These are phyloP conservation scores for Halcyon chelicuti DNA, from an alignment of 2,797 vertebrate genomes.

Conservation along the genomic window DNA sequence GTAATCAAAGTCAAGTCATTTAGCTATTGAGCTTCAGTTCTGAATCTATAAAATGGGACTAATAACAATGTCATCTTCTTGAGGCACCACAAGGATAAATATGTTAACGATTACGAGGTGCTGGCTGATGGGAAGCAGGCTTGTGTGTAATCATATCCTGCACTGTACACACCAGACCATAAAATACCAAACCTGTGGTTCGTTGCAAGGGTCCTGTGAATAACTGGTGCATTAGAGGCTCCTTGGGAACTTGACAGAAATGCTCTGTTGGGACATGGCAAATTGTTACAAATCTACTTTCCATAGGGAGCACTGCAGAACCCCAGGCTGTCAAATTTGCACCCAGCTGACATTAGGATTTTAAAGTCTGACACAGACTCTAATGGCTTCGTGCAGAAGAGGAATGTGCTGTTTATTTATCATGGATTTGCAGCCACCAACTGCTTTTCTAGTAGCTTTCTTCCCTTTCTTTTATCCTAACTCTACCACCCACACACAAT, in stretches of 20 bases:
- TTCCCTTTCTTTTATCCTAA: slow-evolving; percentile 53
- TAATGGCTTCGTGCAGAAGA: slow-evolving; percentile 25
- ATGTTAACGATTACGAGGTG: slow-evolving; percentile 43
- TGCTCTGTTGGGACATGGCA: not conserved
- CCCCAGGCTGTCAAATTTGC: slow-evolving; percentile 22
- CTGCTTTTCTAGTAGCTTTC: slow-evolving; percentile 54
- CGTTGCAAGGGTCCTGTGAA: slow-evolving; percentile 13
- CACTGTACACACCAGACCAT: slow-evolving; percentile 44
- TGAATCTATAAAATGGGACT: slow-evolving; percentile 34
- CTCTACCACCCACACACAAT: slow-evolving; percentile 47
- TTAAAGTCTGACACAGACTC: slow-evolving; percentile 29
- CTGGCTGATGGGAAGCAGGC: slow-evolving; percentile 59
- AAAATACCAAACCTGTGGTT: slow-evolving; percentile 37
- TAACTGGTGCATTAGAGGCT: not conserved
- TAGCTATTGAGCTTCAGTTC: slow-evolving; percentile 40
- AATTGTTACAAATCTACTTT: not conserved
- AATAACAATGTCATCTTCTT: slow-evolving; percentile 65
- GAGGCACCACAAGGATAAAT: slow-evolving; percentile 50
- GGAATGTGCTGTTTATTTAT: slow-evolving; percentile 68
- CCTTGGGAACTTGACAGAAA: slow-evolving; percentile 12
- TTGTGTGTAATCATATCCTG: slow-evolving; percentile 59
- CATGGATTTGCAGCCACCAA: slow-evolving; percentile 34
- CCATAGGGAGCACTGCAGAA: not conserved
- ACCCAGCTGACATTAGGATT: slow-evolving; percentile 36
- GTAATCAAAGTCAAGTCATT: slow-evolving; percentile 7